These are phyloP conservation scores for Eulemur mongoz DNA, from an alignment of 2,797 vertebrate genomes.

Conservation along the genomic window DNA sequence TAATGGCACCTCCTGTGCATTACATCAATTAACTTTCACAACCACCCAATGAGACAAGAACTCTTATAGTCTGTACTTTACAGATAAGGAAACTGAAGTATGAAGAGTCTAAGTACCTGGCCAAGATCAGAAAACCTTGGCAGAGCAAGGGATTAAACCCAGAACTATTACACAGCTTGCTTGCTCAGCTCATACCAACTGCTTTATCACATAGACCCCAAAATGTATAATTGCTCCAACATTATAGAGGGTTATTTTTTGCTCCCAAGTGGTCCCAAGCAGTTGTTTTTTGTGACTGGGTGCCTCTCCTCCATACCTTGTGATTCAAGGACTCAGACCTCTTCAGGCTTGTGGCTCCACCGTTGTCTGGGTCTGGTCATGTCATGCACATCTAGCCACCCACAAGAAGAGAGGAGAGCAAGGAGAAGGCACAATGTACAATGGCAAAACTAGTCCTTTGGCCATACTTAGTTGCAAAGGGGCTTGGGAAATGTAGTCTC, in stretches of 20 bases:
- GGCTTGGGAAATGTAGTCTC: not conserved
- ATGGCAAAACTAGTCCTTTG: not conserved
- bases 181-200: not conserved
- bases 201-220: not conserved
- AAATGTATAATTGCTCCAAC: not conserved
- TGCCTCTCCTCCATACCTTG: not conserved
- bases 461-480: not conserved
- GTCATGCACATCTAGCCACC: not conserved
- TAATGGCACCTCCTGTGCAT: not conserved
- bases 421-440: not conserved
- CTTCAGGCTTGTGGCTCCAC: not conserved
- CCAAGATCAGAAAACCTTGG: not conserved
- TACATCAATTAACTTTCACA: not conserved
- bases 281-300: not conserved
- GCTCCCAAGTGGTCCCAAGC: not conserved
- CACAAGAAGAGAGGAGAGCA: not conserved
- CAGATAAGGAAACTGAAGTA: not conserved
- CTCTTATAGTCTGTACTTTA: not conserved
- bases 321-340: not conserved
- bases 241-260: not conserved
- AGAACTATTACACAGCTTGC: not conserved
- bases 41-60: not conserved
- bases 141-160: not conserved
- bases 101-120: not conserved
- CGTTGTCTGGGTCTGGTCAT: not conserved